phyloP scores from a whole-genome alignment of 2,113 vertebrate genomes.

The Lucifuga dentata region DNA sequence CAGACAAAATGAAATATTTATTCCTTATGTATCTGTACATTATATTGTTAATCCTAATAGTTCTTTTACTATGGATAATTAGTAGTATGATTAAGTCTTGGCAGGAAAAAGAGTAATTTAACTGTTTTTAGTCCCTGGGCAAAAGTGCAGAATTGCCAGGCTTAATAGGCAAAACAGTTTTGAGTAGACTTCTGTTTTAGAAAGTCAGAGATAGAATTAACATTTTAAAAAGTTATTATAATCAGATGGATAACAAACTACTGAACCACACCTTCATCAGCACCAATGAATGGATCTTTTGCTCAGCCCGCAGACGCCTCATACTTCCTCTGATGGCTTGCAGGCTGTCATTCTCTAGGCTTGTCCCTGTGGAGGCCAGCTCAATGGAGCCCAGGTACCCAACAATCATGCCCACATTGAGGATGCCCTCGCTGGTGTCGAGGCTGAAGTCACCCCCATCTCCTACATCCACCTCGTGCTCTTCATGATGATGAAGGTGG shows the following conservation, averaged over 20 bases:
- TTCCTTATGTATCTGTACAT: no score
- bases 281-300: constrained; percentile 95
- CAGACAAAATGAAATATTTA: no score
- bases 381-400: constrained; percentile 98
- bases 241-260: not conserved
- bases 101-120: no score
- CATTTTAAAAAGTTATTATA: not conserved
- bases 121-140: no score
- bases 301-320: constrained; percentile 94
- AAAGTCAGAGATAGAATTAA: not conserved
- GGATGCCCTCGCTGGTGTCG: constrained; percentile 85
- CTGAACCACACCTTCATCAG: constrained; percentile 85
- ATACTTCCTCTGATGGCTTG: constrained; percentile 98
- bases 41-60: no score
- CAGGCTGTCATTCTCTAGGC: constrained; percentile 92
- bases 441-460: constrained; percentile 81
- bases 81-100: no score
- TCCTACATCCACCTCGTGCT: constrained; percentile 75
- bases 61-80: no score
- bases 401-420: constrained; percentile 97
- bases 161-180: not conserved
- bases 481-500: constrained; percentile 66
- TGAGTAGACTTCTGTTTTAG: not conserved
- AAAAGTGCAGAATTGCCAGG: no score
- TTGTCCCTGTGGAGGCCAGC: constrained; percentile 89